phyloP scores from a whole-genome alignment of 1,140 invertebrate genomes.

The Wiebesia pumilae region DNA sequence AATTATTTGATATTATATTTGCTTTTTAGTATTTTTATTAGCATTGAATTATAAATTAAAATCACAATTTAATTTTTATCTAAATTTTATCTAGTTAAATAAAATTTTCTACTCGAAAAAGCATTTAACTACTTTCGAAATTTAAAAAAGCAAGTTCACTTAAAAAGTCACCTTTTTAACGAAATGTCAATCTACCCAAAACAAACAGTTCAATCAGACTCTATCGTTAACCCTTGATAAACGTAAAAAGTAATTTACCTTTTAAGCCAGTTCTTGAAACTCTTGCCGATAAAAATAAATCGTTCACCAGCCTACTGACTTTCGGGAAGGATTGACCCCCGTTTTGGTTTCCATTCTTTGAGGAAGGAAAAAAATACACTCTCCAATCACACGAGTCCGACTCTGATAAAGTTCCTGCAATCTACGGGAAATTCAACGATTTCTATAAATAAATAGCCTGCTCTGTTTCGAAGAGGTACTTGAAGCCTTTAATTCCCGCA shows the following conservation, averaged over 20 bases:
- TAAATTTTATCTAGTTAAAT: neutral
- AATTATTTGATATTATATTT: neutral
- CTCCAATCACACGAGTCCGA: neutral
- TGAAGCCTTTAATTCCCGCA: neutral
- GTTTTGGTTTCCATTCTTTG: neutral
- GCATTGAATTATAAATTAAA: neutral
- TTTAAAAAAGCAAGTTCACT: neutral
- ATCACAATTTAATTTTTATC: neutral
- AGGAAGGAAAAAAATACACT: neutral
- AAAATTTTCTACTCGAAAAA: neutral
- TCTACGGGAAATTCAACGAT: neutral
- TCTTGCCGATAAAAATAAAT: neutral
- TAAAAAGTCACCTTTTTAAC: neutral
- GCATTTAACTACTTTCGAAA: neutral
- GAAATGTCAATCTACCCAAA: conserved; percentile 1
- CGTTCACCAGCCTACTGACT: conserved; percentile 14
- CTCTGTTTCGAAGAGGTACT: neutral
- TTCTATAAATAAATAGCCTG: neutral
- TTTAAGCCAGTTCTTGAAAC: neutral
- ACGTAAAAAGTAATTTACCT: conserved; percentile 26
- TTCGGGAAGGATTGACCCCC: neutral
- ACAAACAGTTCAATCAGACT: conserved; percentile 30
- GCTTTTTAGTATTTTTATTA: too few species aligned
- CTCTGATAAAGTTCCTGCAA: neutral
- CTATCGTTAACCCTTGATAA: neutral